phyloP scores from a whole-genome alignment of 2,113 vertebrate species.

The Daboia siamensis region DNA sequence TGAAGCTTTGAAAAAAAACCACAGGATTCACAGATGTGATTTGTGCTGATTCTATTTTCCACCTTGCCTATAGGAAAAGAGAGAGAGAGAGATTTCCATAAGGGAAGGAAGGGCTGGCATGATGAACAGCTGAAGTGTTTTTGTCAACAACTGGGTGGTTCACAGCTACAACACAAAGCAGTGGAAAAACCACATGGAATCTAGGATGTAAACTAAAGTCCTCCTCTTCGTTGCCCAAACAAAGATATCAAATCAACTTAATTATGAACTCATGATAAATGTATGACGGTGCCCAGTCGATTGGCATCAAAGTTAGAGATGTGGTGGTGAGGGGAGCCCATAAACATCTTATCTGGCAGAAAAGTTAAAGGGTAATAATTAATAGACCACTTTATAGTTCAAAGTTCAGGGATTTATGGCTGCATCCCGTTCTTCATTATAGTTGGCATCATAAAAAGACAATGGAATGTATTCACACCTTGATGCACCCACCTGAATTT shows the following conservation, averaged over 20 bases:
- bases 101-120: constrained; percentile 7
- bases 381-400: constrained; percentile 30
- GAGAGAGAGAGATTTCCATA: not conserved
- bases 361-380: constrained; percentile 25
- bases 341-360: constrained; percentile 30
- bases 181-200: not conserved
- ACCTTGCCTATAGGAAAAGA: not conserved
- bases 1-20: constrained; percentile 40
- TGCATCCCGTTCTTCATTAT: constrained; percentile 21
- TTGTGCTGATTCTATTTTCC: constrained; percentile 29
- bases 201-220: not conserved
- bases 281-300: not conserved
- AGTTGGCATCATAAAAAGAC: constrained; percentile 22
- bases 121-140: not conserved
- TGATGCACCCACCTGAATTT: constrained; percentile 24
- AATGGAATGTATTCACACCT: constrained; percentile 10
- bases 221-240: not conserved
- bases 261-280: constrained; percentile 14
- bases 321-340: not conserved
- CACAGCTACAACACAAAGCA: constrained; percentile 12
- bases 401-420: constrained; percentile 24
- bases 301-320: not conserved
- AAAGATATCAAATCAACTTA: constrained; percentile 15
- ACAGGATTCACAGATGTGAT: constrained; percentile 16
- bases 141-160: not conserved